Percentiles rank a stretch among this genome's conserved stretches.
These are phyloP conservation scores for Mus spicilegus DNA, from an alignment of 2,113 vertebrate genomes.

Conservation along the genomic window DNA sequence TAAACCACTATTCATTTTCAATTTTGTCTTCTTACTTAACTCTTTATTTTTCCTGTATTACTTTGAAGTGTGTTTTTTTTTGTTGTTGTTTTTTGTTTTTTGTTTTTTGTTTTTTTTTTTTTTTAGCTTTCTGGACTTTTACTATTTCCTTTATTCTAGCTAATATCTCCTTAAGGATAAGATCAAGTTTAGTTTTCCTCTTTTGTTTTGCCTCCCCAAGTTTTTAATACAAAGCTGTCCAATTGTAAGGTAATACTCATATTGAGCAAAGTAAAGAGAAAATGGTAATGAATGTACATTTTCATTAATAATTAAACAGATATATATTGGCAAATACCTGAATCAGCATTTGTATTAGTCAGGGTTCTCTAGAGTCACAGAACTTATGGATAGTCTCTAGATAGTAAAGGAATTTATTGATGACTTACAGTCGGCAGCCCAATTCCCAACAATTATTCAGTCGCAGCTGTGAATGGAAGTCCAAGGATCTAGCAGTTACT, in stretches of 20 bases:
- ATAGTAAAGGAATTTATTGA: too few relatives aligned
- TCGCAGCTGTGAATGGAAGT: too few relatives aligned
- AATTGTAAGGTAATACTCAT: not conserved
- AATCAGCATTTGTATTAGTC: not conserved
- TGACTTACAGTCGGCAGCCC: too few relatives aligned
- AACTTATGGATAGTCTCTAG: too few relatives aligned
- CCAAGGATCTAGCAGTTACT: too few relatives aligned
- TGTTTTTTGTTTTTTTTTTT: not conserved
- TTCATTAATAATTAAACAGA: not conserved
- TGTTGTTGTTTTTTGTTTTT: too few relatives aligned
- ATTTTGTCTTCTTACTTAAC: not conserved
- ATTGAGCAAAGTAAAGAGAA: conserved; percentile 11
- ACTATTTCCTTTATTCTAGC: not conserved
- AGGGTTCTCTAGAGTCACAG: too few relatives aligned
- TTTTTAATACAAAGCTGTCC: not conserved
- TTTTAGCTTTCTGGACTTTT: not conserved
- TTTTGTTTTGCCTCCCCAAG: not conserved
- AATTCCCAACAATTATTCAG: too few relatives aligned
- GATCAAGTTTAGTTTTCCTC: not conserved
- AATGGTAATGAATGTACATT: not conserved
- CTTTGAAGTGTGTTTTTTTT: not conserved
- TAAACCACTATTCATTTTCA: not conserved
- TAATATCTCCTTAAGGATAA: not conserved
- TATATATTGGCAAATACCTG: not conserved
- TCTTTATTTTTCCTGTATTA: not conserved